Base-by-base conservation (phyloP, 2,888 invertebrate genomes). In the Hemicrepidius hirtus region DNA sequence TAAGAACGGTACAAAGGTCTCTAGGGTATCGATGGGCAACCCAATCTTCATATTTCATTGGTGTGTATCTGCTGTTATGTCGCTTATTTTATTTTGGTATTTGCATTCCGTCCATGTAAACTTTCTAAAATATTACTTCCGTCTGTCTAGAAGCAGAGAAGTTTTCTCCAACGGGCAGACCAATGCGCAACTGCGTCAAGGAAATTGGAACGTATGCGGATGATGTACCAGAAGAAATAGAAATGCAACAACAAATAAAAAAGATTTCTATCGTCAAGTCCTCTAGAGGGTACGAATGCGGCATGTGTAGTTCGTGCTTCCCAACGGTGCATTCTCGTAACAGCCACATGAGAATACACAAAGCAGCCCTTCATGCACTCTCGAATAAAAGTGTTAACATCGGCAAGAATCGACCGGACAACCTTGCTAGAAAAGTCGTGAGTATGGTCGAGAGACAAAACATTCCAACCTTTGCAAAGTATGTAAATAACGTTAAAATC, bases 281-380 rank as follows among this genome's bases (percentile, higher is more conserved):
- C 0, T 78, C 77, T 24, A 80, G 82, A 32, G 82, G 82, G n/a
- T 85, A 82, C 72, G 83, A 85, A 18, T 86, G 86, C 76, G 83
- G 81, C 46, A 82, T 86, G 44, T 87, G 87, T 73, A 83, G 82
- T 66, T 85, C 85, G 0, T 84, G 85, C 1, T 87, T 87, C 75
- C 85, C 85, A 0, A 86, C 86, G 0, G 83, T 85, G 16, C 85
- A 85, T 50, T 86, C 87, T 0, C 76, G 84, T 13, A 86, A 86
- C 71, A 85, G 85, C 70, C 87, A 87, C 77, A 87, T 87, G 87
- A 80, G 87, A 18, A 85, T 87, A 18, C 87, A 87, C 75, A 86
- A 86, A 71, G 81, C 82, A 12, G 85, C 68, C 6, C 20, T 69
- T 4, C 59, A 69, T 21, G 49, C 68, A n/a, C 37, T 75, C 9